These are phyloP conservation scores for Penaeus japonicus DNA, from an alignment of 1,140 invertebrate species.

Conservation along the genomic window DNA sequence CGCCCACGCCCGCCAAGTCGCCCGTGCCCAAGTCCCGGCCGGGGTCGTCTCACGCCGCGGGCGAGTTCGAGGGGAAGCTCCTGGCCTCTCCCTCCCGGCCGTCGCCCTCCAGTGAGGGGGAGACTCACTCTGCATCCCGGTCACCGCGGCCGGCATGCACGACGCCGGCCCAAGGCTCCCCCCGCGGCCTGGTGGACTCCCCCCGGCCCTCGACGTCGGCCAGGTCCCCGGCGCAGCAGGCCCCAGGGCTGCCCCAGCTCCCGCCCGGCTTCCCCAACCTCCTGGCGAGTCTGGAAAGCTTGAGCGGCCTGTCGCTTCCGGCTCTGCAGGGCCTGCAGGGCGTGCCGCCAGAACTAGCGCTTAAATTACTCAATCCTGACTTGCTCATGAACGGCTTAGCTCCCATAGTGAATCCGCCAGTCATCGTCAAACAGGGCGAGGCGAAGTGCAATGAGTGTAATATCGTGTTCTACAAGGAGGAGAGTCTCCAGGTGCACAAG, in stretches of 20 bases:
- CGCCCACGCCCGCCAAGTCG: slow-evolving; percentile 43
- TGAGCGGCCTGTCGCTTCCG: slow-evolving; percentile 39
- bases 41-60: slow-evolving; percentile 46
- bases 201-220: slow-evolving; percentile 57
- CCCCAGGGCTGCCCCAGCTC: slow-evolving; percentile 41
- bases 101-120: slow-evolving; percentile 49
- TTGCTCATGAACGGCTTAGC: slow-evolving; percentile 65
- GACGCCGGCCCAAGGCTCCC: slow-evolving; percentile 46
- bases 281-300: slow-evolving; percentile 52
- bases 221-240: slow-evolving; percentile 39
- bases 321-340: slow-evolving; percentile 55
- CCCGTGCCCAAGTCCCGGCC: slow-evolving; percentile 48
- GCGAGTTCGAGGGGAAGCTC: slow-evolving; percentile 54
- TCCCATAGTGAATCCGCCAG: slow-evolving; percentile 63
- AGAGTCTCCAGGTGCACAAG: slow-evolving; percentile 94
- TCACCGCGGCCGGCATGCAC: slow-evolving; percentile 52
- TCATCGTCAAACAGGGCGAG: slow-evolving; percentile 71
- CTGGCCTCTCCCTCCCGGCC: slow-evolving; percentile 50
- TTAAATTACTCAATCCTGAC: slow-evolving; percentile 64
- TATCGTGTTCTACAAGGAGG: slow-evolving; percentile 95
- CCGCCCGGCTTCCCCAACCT: slow-evolving; percentile 49
- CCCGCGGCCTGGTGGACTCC: slow-evolving; percentile 50
- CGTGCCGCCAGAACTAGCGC: slow-evolving; percentile 70
- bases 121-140: slow-evolving; percentile 26
- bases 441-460: slow-evolving; percentile 95